These are phyloP conservation scores for Acrobasis repandana DNA, from an alignment of 2,888 invertebrate species.

Conservation along the genomic window DNA sequence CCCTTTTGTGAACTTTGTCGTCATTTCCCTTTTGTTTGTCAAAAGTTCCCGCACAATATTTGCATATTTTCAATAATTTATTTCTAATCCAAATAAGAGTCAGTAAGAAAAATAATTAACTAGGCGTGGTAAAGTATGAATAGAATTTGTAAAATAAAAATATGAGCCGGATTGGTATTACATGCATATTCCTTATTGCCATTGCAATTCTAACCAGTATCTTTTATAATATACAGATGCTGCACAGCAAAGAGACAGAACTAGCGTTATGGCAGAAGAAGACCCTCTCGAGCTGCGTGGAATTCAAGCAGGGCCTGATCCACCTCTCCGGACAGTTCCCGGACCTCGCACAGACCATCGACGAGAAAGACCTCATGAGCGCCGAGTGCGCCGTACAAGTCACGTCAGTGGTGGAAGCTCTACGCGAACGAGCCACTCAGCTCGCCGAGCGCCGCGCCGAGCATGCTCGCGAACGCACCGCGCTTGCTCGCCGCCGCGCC, in stretches of 20 bases:
- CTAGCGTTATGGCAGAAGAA: slow-evolving; percentile 70
- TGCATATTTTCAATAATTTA: too few species aligned
- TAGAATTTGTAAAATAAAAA: too few species aligned
- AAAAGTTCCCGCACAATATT: too few species aligned
- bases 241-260: slow-evolving; percentile 63
- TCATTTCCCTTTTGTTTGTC: too few species aligned
- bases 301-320: slow-evolving; percentile 69
- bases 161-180: too few species aligned
- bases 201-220: not conserved
- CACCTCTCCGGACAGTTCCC: slow-evolving; percentile 59
- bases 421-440: slow-evolving; percentile 38
- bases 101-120: too few species aligned
- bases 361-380: slow-evolving; percentile 68
- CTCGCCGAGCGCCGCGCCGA: slow-evolving; percentile 31
- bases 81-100: too few species aligned
- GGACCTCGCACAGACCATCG: slow-evolving; percentile 55
- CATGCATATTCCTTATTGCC: too few species aligned
- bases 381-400: slow-evolving; percentile 44
- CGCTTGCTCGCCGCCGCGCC: slow-evolving; percentile 36
- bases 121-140: too few species aligned
- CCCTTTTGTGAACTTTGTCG: too few species aligned
- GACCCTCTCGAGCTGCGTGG: slow-evolving; percentile 63
- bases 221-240: slow-evolving; percentile 42
- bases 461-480: slow-evolving; percentile 26
- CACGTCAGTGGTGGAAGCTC: slow-evolving; percentile 40